These are phyloP conservation scores for Fistularia tabacaria DNA, from an alignment of 2,797 vertebrate species.

Conservation along the genomic window DNA sequence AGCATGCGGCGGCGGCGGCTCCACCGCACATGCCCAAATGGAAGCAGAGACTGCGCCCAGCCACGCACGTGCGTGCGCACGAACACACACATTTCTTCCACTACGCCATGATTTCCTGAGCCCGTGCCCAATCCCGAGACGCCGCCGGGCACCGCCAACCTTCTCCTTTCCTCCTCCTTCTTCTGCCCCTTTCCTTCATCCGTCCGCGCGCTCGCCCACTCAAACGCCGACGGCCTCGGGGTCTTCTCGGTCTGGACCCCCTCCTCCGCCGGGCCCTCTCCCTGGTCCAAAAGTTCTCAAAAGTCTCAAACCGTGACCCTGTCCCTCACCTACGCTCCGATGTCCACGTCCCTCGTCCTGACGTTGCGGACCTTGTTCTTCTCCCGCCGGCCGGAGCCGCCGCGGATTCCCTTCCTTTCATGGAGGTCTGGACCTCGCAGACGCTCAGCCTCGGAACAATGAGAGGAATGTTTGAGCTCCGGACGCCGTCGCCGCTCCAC, in stretches of 20 bases:
- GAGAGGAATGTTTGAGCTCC: conserved; percentile 77
- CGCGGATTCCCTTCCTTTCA: conserved; percentile 73
- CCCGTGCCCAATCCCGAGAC: conserved; percentile 47
- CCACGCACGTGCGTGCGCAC: conserved; percentile 16
- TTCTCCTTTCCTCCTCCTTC: conserved; percentile 25
- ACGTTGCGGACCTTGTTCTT: too few relatives aligned
- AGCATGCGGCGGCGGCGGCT: conserved; percentile 64
- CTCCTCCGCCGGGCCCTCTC: too few relatives aligned
- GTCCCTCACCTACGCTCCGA: too few relatives aligned
- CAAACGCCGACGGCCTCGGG: too few relatives aligned
- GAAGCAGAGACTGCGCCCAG: conserved; percentile 43
- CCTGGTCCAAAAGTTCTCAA: too few relatives aligned
- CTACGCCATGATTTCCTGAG: conserved; percentile 73
- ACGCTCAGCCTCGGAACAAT: conserved; percentile 77
- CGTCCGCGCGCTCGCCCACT: conserved; percentile 7
- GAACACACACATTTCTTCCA: conserved; percentile 68
- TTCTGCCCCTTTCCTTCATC: conserved; percentile 9
- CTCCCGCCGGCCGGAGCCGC: too few relatives aligned
- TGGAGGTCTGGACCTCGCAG: conserved; percentile 68
- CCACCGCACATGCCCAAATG: conserved; percentile 60
- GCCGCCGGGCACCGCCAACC: conserved; percentile 49
- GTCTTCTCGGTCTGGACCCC: too few relatives aligned
- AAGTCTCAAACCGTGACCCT: too few relatives aligned
- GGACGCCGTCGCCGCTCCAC: conserved; percentile 53
- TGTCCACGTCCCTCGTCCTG: too few relatives aligned